phyloP scores from a whole-genome alignment of 2,797 vertebrate species.

The Squalus acanthias region DNA sequence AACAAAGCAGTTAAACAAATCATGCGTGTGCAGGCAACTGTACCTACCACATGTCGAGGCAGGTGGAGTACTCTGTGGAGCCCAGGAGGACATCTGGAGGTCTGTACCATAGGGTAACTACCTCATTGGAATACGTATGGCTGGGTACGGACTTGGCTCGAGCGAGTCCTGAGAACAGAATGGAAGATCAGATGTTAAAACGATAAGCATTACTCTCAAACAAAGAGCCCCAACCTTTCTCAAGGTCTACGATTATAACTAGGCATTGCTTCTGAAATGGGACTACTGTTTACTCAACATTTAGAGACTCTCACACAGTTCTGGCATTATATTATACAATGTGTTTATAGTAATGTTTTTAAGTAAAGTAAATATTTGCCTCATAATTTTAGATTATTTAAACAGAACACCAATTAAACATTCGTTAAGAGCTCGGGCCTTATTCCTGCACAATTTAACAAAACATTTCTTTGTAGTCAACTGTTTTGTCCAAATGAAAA shows the following conservation, averaged over 20 bases:
- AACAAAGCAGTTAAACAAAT: background rate
- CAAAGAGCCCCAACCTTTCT: background rate
- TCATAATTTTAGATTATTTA: background rate
- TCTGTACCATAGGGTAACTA: slow-evolving; percentile 93
- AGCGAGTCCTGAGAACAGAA: slow-evolving; percentile 71
- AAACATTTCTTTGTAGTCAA: background rate
- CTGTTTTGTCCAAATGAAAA: background rate
- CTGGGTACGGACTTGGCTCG: slow-evolving; percentile 93
- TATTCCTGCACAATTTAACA: background rate
- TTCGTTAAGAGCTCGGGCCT: background rate
- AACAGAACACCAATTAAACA: background rate
- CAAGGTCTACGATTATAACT: background rate
- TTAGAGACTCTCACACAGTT: background rate
- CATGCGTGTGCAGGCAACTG: background rate
- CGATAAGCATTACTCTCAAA: background rate
- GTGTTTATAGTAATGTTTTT: background rate
- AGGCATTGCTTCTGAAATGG: background rate
- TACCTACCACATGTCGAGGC: slow-evolving; percentile 95
- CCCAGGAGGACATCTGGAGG: slow-evolving; percentile 93
- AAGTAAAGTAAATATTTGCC: background rate
- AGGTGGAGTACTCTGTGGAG: slow-evolving; percentile 95
- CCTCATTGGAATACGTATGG: slow-evolving; percentile 95
- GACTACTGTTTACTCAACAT: background rate
- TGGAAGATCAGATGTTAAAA: background rate
- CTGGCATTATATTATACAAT: background rate